phyloP scores from a whole-genome alignment of 2,113 vertebrate species.

The Daubentonia madagascariensis region DNA sequence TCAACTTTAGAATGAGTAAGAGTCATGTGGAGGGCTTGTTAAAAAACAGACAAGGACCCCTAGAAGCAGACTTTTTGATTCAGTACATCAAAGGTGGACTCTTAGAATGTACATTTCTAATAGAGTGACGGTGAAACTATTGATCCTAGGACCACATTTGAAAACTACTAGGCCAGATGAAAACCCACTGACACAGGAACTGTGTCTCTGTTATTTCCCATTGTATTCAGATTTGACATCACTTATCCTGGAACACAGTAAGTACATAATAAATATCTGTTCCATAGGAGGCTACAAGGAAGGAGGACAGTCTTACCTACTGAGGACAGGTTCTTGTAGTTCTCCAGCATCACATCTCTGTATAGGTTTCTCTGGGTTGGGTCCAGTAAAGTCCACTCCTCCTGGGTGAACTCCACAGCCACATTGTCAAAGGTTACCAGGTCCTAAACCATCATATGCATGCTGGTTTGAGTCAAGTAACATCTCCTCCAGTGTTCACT shows the following conservation, averaged over 20 bases:
- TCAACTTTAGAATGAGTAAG: background rate
- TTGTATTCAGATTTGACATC: background rate
- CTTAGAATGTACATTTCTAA: background rate
- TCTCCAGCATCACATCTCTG: slow-evolving; percentile 50
- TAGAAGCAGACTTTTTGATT: background rate
- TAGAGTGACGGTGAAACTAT: background rate
- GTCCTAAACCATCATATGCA: background rate
- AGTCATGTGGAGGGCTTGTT: background rate
- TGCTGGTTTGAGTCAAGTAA: background rate
- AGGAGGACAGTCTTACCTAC: background rate
- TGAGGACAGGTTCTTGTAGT: slow-evolving; percentile 43
- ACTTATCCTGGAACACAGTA: background rate
- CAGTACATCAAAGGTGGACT: background rate
- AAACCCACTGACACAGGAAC: background rate
- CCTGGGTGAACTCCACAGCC: slow-evolving; percentile 47
- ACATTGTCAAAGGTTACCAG: slow-evolving; percentile 49
- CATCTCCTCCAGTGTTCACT: background rate
- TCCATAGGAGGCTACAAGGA: background rate
- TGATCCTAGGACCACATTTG: background rate
- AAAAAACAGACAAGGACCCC: background rate
- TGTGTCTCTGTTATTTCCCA: background rate
- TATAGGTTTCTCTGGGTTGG: slow-evolving; percentile 25
- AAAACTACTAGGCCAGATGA: background rate
- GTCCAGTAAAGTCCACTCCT: slow-evolving; percentile 49
- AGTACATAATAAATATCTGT: no score